Evolutionary conservation across 2,888 invertebrate species (phyloP).

Genomic region (Graphium colonna): DNA sequence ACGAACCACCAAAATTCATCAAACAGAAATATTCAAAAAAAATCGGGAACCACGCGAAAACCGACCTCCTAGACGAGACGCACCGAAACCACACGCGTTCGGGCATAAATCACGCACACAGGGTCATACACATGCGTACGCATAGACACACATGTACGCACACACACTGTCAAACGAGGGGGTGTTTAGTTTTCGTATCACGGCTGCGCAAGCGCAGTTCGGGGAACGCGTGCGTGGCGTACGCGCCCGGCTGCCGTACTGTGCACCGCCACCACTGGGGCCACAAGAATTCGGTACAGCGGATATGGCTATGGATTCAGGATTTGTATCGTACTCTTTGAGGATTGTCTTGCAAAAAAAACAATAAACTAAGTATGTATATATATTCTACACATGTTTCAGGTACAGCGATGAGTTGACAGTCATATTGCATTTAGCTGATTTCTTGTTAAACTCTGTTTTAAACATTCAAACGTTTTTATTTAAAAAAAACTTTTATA

Average conservation of each 20-base stretch:
- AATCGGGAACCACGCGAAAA: constrained; percentile 13
- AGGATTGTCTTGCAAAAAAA: too few species aligned
- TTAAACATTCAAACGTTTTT: too few species aligned
- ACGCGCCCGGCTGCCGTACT: constrained; percentile 46
- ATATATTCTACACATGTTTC: too few species aligned
- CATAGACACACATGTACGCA: constrained; percentile 28
- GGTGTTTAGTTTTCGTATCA: constrained; percentile 58
- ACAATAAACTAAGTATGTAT: too few species aligned
- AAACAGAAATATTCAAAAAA: constrained; percentile 3
- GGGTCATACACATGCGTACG: constrained; percentile 34
- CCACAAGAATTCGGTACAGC: not conserved
- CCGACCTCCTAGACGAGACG: constrained; percentile 19
- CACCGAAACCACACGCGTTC: constrained; percentile 27
- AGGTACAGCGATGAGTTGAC: too few species aligned
- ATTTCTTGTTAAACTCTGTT: too few species aligned
- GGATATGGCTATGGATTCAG: too few species aligned
- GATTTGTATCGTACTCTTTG: too few species aligned
- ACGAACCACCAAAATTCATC: constrained; percentile 8
- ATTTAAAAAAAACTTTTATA: too few species aligned
- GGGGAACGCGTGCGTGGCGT: constrained; percentile 59
- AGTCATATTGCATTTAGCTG: too few species aligned
- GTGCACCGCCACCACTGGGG: constrained; percentile 24
- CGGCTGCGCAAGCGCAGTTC: constrained; percentile 52
- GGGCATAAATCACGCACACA: constrained; percentile 28
- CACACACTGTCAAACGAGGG: constrained; percentile 29